A percentile compares a stretch with the other conserved stretches of the same genome.
These are phyloP conservation scores for Macaria notata DNA, from an alignment of 2,888 invertebrate genomes.

Conservation along the genomic window DNA sequence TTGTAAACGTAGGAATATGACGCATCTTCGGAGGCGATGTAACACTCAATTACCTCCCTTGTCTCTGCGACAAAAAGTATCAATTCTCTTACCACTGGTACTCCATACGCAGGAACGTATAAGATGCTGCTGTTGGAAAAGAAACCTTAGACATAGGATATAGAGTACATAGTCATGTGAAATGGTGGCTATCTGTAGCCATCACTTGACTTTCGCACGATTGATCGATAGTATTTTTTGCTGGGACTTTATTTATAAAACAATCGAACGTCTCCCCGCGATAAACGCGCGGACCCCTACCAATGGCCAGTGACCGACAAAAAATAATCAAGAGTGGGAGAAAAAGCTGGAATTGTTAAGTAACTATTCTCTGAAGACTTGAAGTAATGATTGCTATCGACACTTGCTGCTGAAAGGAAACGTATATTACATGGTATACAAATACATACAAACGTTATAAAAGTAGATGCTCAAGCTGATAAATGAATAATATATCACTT, in stretches of 20 bases:
- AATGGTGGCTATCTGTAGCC: slow-evolving; percentile 49
- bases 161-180: slow-evolving; percentile 40
- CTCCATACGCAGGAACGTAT: slow-evolving; percentile 32
- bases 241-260: slow-evolving; percentile 79
- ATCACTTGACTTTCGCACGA: slow-evolving; percentile 79
- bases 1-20: slow-evolving; percentile 71
- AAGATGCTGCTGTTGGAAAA: slow-evolving; percentile 38
- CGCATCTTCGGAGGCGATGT: slow-evolving; percentile 44
- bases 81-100: slow-evolving; percentile 37
- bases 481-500: too few species aligned
- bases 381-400: slow-evolving; percentile 10
- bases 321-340: slow-evolving; percentile 42
- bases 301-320: slow-evolving; percentile 47
- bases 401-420: too few species aligned
- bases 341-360: slow-evolving; percentile 24
- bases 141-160: slow-evolving; percentile 19
- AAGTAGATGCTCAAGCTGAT: too few species aligned
- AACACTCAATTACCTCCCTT: slow-evolving; percentile 43
- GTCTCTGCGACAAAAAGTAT: slow-evolving; percentile 37
- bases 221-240: slow-evolving; percentile 83
- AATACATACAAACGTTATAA: too few species aligned
- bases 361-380: slow-evolving; percentile 6
- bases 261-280: slow-evolving; percentile 74
- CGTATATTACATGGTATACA: too few species aligned
- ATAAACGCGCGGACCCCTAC: slow-evolving; percentile 73